Conservation (phyloP, 2,888 invertebrate genomes). For the Phaonia tiefii region DNA sequence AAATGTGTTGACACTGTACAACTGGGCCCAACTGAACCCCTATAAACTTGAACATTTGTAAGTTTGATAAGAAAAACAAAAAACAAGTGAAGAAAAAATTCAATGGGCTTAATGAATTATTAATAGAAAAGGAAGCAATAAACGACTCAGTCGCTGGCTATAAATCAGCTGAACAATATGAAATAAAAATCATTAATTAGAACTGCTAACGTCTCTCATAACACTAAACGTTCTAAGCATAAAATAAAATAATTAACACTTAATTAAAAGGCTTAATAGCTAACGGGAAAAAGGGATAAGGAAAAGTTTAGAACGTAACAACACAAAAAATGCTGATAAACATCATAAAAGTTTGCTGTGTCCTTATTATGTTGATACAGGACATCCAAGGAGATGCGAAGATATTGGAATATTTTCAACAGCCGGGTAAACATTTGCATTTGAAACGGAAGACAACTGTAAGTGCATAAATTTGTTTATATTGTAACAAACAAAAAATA, state of each 20-base stretch:
- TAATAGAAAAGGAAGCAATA: background rate
- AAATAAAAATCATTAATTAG: slow-evolving; percentile 13
- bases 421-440: slow-evolving; percentile 11
- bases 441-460: slow-evolving; percentile 11
- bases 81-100: background rate
- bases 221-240: background rate
- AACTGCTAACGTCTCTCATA: background rate
- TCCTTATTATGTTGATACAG: background rate
- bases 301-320: background rate
- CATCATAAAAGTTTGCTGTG: background rate
- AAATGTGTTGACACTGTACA: too few relatives aligned
- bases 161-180: background rate
- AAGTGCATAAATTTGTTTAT: too few relatives aligned
- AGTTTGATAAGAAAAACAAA: background rate
- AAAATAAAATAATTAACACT: slow-evolving; percentile 1
- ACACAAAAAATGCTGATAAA: background rate
- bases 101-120: background rate
- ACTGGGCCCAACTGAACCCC: background rate
- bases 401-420: slow-evolving; percentile 22
- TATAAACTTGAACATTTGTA: background rate
- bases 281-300: too few relatives aligned
- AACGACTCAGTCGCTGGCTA: background rate
- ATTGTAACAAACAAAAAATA: too few relatives aligned
- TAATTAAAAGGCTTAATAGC: background rate
- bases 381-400: background rate